Conservation (phyloP, 2,113 vertebrate genomes). For the Zingel zingel region DNA sequence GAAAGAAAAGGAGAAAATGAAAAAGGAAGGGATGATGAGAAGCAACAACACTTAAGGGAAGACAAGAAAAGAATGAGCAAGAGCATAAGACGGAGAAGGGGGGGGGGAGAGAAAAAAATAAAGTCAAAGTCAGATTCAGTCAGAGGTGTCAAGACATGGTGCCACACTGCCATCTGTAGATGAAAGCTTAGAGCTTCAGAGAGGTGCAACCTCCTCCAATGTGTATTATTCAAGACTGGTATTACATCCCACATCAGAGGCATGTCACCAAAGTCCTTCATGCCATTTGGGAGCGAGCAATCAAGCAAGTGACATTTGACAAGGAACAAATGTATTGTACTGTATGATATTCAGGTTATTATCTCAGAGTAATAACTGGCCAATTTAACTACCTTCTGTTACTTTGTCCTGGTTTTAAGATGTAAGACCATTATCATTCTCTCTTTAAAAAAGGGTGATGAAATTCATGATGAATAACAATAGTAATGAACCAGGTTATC, state of each 20-base stretch:
- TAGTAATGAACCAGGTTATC: not conserved
- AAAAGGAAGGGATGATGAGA: conserved; percentile 17
- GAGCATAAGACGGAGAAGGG: conserved; percentile 9
- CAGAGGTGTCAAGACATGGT: conserved; percentile 3
- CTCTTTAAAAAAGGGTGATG: not conserved
- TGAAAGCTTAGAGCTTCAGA: conserved; percentile 27
- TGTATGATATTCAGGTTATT: not conserved
- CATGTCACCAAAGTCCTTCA: not conserved
- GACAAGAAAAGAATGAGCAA: conserved; percentile 41
- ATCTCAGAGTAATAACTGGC: not conserved
- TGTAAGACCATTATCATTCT: not conserved
- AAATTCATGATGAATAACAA: not conserved
- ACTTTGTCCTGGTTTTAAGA: not conserved
- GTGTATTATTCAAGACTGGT: conserved; percentile 3
- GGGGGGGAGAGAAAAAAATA: conserved; percentile 6
- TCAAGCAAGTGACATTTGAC: not conserved
- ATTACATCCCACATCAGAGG: not conserved
- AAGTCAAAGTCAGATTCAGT: conserved; percentile 32
- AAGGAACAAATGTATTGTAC: not conserved
- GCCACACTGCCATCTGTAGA: conserved; percentile 79
- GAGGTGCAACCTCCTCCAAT: not conserved
- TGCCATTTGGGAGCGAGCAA: conserved; percentile 6
- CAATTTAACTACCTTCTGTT: not conserved
- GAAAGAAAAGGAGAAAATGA: conserved; percentile 21
- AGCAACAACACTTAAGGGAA: conserved; percentile 33